Evolutionary conservation across 2,113 vertebrate genomes (phyloP), one percentile per base, ranked within the genome.

Genomic region (Pelusios castaneus): DNA sequence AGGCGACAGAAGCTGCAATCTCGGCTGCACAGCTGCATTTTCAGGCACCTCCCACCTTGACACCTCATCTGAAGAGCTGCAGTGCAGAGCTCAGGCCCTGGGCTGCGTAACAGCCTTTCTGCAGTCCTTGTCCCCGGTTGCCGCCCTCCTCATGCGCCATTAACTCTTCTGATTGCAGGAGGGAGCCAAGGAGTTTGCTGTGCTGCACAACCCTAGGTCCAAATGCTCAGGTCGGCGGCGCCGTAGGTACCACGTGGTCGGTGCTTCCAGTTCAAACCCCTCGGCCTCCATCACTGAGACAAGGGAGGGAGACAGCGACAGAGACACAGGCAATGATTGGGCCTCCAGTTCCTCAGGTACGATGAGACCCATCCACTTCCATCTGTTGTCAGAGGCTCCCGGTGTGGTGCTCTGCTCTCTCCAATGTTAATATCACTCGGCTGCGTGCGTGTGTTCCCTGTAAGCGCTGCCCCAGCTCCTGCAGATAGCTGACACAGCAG

Each of bases 151-250:
- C 83, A 52, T 56, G 25, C 41, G 80, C 38, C 17, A 25, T 92
- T 31, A 88, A 75, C 47, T 63, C 29, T 88, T 93, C 95, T 94
- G 89, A 0, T 91, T 97, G 70, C 96, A 99, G 99, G 99, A 99
- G 98, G 99, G 99, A 97, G 99, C 99, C 41, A 99, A 99, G 97
- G 99, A 99, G 92, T 99, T 99, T 45, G 99, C 99, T 27, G 98
- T 99, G 7, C 98, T 99, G 97, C 99, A 99, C 89, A 99, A 99
- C 96, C 97, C 98, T 10, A 98, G 98, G 3, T 99, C 99, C 63
- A 99, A 99, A 97, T 98, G 98, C 92, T 98, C 98, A 0, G 98
- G 98, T 25, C 98, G 99, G 1, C 98, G 99, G 3, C 98, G 98
- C 8, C 97, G 99, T 25, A 98, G 98, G 94, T 99, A 99, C 95